A percentile compares a stretch with the other conserved stretches of the same genome.
Evolutionary conservation across 2,888 invertebrate species (phyloP).

Genomic region (Drosophila pegasa): DNA sequence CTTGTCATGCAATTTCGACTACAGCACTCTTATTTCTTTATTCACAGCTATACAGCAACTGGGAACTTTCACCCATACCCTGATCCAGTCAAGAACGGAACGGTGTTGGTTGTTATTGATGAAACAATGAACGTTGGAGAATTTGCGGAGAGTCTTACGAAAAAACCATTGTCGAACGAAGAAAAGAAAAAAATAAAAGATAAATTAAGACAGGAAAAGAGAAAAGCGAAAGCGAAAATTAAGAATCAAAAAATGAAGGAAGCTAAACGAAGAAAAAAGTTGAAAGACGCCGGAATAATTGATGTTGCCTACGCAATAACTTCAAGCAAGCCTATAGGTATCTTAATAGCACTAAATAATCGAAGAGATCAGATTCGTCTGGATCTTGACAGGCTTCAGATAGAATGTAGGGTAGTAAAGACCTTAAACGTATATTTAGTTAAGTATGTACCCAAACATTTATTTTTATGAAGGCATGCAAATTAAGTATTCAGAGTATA

Average conservation of each 20-base stretch:
- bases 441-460: too few species aligned
- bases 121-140: constrained; percentile 84
- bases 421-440: too few species aligned
- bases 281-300: constrained; percentile 69
- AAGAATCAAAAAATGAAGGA: constrained; percentile 69
- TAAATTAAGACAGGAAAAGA: constrained; percentile 60
- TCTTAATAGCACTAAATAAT: too few species aligned
- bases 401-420: too few species aligned
- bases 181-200: constrained; percentile 79
- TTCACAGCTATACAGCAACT: constrained; percentile 74
- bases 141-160: constrained; percentile 71
- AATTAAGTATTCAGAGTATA: too few species aligned
- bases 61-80: constrained; percentile 86
- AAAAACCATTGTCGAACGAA: constrained; percentile 75
- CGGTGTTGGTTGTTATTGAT: constrained; percentile 85
- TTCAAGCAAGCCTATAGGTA: constrained; percentile 74
- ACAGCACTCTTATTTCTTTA: too few species aligned
- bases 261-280: constrained; percentile 71
- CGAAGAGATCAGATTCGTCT: too few species aligned
- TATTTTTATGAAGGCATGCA: too few species aligned
- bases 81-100: constrained; percentile 85
- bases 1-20: neutral
- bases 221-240: constrained; percentile 69
- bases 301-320: constrained; percentile 71
- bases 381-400: too few species aligned